Evolutionary conservation across 2,888 invertebrate genomes (phyloP), one percentile per base, ranked within the genome.

Genomic region (Phaedon cochleariae): DNA sequence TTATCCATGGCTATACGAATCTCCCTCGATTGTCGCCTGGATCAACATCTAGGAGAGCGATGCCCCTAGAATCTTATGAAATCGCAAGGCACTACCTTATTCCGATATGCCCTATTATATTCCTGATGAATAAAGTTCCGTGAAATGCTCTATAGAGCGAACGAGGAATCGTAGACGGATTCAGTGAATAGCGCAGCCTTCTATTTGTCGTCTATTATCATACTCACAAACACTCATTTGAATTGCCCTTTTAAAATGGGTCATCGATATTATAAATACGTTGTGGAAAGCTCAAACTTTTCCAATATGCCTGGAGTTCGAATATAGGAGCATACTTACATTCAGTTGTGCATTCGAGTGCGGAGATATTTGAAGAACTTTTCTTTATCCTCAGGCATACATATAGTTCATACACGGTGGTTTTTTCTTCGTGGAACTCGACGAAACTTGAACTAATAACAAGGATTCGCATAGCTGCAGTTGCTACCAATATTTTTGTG

Each of bases 171-270:
- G 34, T 34, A 34, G 34, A 10, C 55, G 55, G 31, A 22, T 57
- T 57, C 57, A 57, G 26, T 41, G 22, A 37, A 15, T 55, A 20
- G 20, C 41, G 45, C 57, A n/a, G 45, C 17, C 41, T 41, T 22
- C 57, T 17, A 21, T 26, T 45, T 45, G 29, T 45, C 45, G 22
- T 57, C 45, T 57, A 41, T 57, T 57, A 41, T 45, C 26, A 46
- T 57, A 57, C 29, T 21, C 57, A 45, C 31, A 54, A 54, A 31
- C 17, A 41, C 45, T 57, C 57, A 45, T 45, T 57, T 57, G 45
- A 26, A 57, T 57, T 57, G 57, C 41, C 57, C 57, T 57, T 57
- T 57, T 45, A 15, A 57, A 17, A 57, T 57, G 45, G 57, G 57
- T 57, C 57, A 57, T 17, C 29, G 26, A 57, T 57, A 57, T n/a